Base-by-base conservation (phyloP, 2,113 vertebrate genomes). In the Chroicocephalus ridibundus region DNA sequence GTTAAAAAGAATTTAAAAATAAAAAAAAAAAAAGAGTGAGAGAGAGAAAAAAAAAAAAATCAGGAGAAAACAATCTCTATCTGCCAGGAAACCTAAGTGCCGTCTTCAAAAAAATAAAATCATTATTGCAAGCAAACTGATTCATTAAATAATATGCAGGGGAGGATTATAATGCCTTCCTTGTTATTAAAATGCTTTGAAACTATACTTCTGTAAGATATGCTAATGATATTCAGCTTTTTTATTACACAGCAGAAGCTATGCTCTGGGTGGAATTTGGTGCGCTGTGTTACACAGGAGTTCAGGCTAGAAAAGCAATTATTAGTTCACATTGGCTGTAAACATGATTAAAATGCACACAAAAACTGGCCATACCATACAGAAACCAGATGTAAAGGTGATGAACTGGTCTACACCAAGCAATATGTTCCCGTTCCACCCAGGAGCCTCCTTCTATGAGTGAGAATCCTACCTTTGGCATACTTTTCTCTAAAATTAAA, bases 101-200 rank as follows among this genome's bases (percentile, higher is more conserved):
- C 77, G 49, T 40, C 64, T 91, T 90, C 81, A 96, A 71, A 86
- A 96, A 95, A 88, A 64, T 65, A 86, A 92, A 91, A 96, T 77
- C 66, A 88, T 79, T 94, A 96, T 78, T 91, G 58, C 29, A 90
- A 86, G 82, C 38, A 94, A 94, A 93, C 89, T 52, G 82, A 96
- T 92, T 96, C 92, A 96, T 83, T 90, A 96, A 93, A 55, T 77
- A 96, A 86, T 18, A 64, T 42, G 82, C 32, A 97, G 79, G 49
- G 71, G 87, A 97, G 55, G 82, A 90, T 82, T 93, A 82, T 85
- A 95, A 87, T 82, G 78, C 38, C 34, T 68, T 80, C 68, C 81
- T 87, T 94, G 79, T 91, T 87, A 97, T 93, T 91, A 97, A 95
- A 96, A 95, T 83, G 42, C 78, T 95, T 94, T 93, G 87, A 94